Conservation (phyloP, 2,113 vertebrate species). For the Spermophilus dauricus region DNA sequence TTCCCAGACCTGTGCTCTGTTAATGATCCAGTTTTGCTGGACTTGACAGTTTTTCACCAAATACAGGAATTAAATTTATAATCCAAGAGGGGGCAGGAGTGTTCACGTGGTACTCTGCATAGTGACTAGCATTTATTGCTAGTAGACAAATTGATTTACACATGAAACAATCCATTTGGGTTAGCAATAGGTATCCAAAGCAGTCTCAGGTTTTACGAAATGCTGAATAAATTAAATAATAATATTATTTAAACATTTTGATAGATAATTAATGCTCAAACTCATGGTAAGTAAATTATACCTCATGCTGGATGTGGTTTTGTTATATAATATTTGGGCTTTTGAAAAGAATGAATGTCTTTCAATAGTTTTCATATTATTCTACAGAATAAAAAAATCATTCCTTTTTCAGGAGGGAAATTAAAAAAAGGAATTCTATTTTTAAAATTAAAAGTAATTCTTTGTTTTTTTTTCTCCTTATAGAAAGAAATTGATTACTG, state of each 20-base stretch:
- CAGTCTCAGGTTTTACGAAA: background rate
- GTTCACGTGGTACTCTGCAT: background rate
- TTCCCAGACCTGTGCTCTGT: background rate
- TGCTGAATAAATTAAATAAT: slow-evolving; percentile 24
- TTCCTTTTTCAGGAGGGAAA: slow-evolving; percentile 14
- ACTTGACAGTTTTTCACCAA: background rate
- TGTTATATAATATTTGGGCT: background rate
- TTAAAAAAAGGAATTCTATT: background rate
- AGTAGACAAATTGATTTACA: background rate
- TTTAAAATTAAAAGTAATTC: slow-evolving; percentile 16
- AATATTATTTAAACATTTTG: slow-evolving; percentile 19
- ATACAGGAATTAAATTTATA: background rate
- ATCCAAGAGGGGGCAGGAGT: background rate
- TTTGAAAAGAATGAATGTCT: background rate
- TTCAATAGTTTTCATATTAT: background rate
- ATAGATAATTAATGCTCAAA: background rate
- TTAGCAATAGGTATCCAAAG: slow-evolving; percentile 3
- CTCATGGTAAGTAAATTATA: background rate
- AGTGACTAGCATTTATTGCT: background rate
- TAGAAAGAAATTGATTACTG: slow-evolving; percentile 13
- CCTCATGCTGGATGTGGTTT: background rate
- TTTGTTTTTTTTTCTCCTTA: background rate
- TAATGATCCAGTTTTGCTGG: background rate
- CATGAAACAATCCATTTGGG: background rate
- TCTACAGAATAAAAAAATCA: background rate